These are phyloP conservation scores for Anabas testudineus DNA, from an alignment of 2,797 vertebrate genomes.

Conservation along the genomic window DNA sequence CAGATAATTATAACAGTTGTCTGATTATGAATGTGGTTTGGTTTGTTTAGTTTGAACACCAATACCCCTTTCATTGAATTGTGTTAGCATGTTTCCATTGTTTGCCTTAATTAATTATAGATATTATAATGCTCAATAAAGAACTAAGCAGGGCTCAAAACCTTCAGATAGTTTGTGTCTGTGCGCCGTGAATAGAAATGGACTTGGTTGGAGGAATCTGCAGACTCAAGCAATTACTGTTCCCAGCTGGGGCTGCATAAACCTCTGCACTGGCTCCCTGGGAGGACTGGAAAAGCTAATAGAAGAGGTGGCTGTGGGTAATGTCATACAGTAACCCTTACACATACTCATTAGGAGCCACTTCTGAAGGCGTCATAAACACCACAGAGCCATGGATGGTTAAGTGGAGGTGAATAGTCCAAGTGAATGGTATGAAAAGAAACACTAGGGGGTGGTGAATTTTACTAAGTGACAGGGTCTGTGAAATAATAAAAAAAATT, in stretches of 20 bases:
- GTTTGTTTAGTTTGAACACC: slow-evolving; percentile 19
- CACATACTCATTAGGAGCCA: slow-evolving; percentile 80
- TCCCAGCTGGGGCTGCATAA: slow-evolving; percentile 82
- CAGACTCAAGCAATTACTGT: slow-evolving; percentile 77
- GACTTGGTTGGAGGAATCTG: slow-evolving; percentile 56
- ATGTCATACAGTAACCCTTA: slow-evolving; percentile 81
- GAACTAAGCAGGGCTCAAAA: slow-evolving; percentile 49
- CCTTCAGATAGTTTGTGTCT: slow-evolving; percentile 37
- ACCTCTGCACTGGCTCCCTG: slow-evolving; percentile 79
- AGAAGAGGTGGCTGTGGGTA: slow-evolving; percentile 72
- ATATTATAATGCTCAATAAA: slow-evolving; percentile 66
- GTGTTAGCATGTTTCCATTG: slow-evolving; percentile 55
- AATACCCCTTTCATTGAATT: neutral
- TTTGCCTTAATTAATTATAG: slow-evolving; percentile 44
- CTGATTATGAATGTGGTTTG: slow-evolving; percentile 53
- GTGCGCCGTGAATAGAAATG: slow-evolving; percentile 24
- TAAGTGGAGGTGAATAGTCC: slow-evolving; percentile 51
- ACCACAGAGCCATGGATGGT: slow-evolving; percentile 73
- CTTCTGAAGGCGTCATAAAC: slow-evolving; percentile 85
- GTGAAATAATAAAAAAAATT: no score
- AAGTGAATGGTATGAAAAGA: slow-evolving; percentile 41
- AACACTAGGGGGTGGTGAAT: slow-evolving; percentile 17
- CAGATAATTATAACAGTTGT: slow-evolving; percentile 42
- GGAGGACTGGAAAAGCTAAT: slow-evolving; percentile 65
- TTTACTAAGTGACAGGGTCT: slow-evolving; percentile 23